A percentile compares a stretch with the other conserved stretches of the same genome.
Evolutionary conservation across 2,113 vertebrate genomes (phyloP).

Genomic region (Carollia perspicillata): DNA sequence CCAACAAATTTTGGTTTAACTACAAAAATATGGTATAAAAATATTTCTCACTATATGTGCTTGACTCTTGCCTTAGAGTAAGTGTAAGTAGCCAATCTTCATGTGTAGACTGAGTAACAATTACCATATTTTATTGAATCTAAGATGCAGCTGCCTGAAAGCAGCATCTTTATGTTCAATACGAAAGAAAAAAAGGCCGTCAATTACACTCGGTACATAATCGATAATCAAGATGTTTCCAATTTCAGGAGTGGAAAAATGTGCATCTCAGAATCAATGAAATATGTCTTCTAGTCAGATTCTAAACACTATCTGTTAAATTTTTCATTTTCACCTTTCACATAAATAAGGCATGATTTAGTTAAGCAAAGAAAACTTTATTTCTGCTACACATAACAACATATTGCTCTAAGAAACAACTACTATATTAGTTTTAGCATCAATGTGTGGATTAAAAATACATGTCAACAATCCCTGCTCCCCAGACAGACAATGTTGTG

Average conservation of each 20-base stretch:
- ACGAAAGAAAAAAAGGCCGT: neutral
- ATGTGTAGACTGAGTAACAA: neutral
- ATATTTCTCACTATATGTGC: neutral
- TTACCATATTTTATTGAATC: slow-evolving; percentile 39
- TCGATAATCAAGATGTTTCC: neutral
- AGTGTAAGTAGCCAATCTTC: neutral
- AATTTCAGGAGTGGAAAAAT: slow-evolving; percentile 16
- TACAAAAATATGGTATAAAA: neutral
- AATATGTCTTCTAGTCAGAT: slow-evolving; percentile 57
- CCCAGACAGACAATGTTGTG: slow-evolving; percentile 55
- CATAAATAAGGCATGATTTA: slow-evolving; percentile 74
- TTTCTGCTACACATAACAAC: slow-evolving; percentile 76
- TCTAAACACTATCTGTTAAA: slow-evolving; percentile 59
- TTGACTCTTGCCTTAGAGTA: slow-evolving; percentile 20
- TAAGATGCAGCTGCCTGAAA: slow-evolving; percentile 26
- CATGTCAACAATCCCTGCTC: slow-evolving; percentile 62
- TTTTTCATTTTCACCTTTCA: slow-evolving; percentile 63
- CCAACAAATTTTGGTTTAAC: slow-evolving; percentile 2
- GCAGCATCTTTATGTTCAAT: neutral
- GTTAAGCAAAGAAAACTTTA: slow-evolving; percentile 67
- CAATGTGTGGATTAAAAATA: slow-evolving; percentile 66
- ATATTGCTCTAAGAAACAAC: slow-evolving; percentile 72
- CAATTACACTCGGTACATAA: neutral
- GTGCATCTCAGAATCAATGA: slow-evolving; percentile 48
- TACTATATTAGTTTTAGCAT: slow-evolving; percentile 64